Evolutionary conservation across 2,888 invertebrate species (phyloP).

Genomic region (Tiliacea citrago): DNA sequence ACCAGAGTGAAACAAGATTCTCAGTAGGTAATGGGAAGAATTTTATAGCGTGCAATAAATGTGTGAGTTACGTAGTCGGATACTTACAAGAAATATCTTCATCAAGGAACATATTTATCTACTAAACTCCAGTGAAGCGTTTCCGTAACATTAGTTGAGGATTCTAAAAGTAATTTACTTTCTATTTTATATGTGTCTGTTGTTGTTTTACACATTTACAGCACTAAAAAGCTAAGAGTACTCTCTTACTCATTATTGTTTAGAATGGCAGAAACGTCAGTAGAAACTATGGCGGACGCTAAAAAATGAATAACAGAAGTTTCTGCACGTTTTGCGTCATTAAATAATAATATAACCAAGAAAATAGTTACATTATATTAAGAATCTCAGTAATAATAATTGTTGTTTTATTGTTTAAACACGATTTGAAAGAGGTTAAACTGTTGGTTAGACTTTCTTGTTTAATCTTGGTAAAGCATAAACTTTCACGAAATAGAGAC

Average conservation of each 20-base stretch:
- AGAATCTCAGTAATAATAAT: slow-evolving; percentile 2
- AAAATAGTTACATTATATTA: not conserved
- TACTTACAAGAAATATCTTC: not conserved
- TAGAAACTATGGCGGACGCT: slow-evolving; percentile 10
- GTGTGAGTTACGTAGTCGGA: no score
- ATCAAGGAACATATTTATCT: not conserved
- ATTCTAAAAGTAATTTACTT: slow-evolving; percentile 27
- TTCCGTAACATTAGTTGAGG: slow-evolving; percentile 14
- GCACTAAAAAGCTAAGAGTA: slow-evolving; percentile 21
- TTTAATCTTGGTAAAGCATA: slow-evolving; percentile 7
- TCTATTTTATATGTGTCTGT: slow-evolving; percentile 45
- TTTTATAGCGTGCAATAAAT: no score
- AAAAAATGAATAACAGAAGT: slow-evolving; percentile 18
- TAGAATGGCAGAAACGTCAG: slow-evolving; percentile 14
- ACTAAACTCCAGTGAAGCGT: slow-evolving; percentile 30
- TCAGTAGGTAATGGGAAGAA: no score
- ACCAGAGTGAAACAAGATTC: no score
- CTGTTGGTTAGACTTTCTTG: slow-evolving; percentile 16
- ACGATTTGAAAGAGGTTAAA: slow-evolving; percentile 1
- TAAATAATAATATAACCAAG: slow-evolving; percentile 18
- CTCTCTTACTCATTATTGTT: slow-evolving; percentile 24
- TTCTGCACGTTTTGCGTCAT: slow-evolving; percentile 10
- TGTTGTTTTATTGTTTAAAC: slow-evolving; percentile 21
- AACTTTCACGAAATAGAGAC: slow-evolving; percentile 20
- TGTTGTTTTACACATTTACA: slow-evolving; percentile 24